A percentile compares a stretch with the other conserved stretches of the same genome.
Evolutionary conservation across 2,888 invertebrate species (phyloP).

Genomic region (Hirtodrosophila histrioides): DNA sequence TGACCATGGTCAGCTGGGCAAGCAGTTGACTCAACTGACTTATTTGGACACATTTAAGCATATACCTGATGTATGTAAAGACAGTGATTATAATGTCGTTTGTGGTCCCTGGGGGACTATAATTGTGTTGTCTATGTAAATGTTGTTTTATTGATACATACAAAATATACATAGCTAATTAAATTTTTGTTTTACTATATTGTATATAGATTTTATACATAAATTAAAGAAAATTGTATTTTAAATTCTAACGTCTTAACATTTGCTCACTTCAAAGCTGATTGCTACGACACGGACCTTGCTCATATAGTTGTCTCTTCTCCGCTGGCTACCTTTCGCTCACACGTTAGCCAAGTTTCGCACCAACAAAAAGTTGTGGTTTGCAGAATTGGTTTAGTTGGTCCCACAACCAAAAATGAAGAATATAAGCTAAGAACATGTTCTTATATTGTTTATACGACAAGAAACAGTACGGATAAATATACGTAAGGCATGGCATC

Average conservation of each 20-base stretch:
- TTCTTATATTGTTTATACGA: too few relatives aligned
- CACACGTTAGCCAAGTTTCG: conserved; percentile 3
- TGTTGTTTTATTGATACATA: background rate
- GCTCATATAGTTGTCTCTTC: background rate
- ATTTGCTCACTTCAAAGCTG: background rate
- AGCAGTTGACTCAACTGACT: conserved; percentile 9
- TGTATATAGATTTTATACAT: too few relatives aligned
- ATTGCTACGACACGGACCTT: conserved; percentile 13
- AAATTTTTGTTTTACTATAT: background rate
- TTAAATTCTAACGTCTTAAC: background rate
- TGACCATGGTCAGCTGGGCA: conserved; percentile 90
- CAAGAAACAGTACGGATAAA: too few relatives aligned
- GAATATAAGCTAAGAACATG: too few relatives aligned
- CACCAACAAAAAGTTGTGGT: background rate
- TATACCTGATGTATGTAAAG: conserved; percentile 43
- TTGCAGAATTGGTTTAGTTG: background rate
- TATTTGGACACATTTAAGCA: conserved; percentile 73
- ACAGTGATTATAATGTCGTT: conserved; percentile 61
- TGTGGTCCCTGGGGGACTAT: conserved; percentile 86
- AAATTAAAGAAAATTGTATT: background rate
- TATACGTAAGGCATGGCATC: too few relatives aligned
- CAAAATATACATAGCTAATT: background rate
- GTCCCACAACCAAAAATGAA: too few relatives aligned
- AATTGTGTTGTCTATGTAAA: conserved; percentile 13
- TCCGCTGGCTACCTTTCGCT: conserved; percentile 18